Base-by-base conservation (phyloP, 2,888 invertebrate species). In the Andrena chrysosceles region DNA sequence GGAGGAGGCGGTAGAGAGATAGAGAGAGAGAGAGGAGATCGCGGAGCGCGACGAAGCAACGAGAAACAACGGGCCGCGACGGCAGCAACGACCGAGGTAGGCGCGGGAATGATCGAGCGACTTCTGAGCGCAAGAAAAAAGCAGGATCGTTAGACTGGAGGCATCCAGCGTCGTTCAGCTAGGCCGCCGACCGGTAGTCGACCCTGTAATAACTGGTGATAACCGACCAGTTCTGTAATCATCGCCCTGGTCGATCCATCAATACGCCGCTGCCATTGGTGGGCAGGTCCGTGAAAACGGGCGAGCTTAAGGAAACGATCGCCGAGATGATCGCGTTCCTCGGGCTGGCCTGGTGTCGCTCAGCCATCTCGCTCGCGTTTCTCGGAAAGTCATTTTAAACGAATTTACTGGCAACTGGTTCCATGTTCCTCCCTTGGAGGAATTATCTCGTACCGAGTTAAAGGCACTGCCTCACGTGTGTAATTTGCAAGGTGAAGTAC, bases 141-240 rank as follows among this genome's bases (percentile, higher is more conserved):
- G 59, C 23, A 70, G 62, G 66, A 75, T 76, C 70, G 79, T 75
- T 62, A 49, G 77, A 69, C 20, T 70, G 60, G 52, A 31, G 52
- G 20, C 63, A 74, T 66, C 76, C 69, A 48, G 62, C 63, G 80
- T 62, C 60, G 63, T 66, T 62, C 42, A 52, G 69, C 77, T 69
- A 73, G 63, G 60, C 66, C 33, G 69, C 56, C 69, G 60, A 81
- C 68, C 83, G 86, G 76, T 81, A 81, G 81, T 83, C 79, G 71
- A 84, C 60, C 68, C 84, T 82, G 88, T 87, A 89, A 89, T 89
- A 89, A 89, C 79, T 81, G 74, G 77, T 72, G 82, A 86, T 87
- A 89, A 86, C 85, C 81, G 84, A 71, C 79, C 72, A 79, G 85
- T 87, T 87, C 81, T 79, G 74, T 86, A 87, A 87, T 87, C 84